Base-by-base conservation (phyloP, 2,797 vertebrate species). In the Acropternis orthonyx region DNA sequence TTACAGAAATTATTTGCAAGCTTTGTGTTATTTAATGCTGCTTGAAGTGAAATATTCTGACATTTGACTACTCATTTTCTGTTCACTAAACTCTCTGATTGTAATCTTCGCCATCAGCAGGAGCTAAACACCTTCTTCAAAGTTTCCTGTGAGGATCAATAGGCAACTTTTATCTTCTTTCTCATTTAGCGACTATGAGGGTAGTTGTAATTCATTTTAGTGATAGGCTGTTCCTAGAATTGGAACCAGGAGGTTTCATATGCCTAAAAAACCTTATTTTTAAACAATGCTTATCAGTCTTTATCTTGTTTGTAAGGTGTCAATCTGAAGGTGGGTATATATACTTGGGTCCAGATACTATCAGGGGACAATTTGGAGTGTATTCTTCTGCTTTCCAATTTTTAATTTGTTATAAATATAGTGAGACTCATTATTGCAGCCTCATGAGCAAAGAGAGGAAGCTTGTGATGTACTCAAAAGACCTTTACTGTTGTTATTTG, bases 61-160 rank as follows among this genome's bases (percentile, higher is more conserved):
- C 85, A 86, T 95, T 96, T 73, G 88, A 92, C 87, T 95, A 55
- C 77, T 95, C 52, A 88, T 96, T 97, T 97, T 95, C 96, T 96
- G 74, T 96, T 97, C 96, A 96, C 56, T 85, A 95, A 97, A 95
- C 81, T 91, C 67, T 87, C 79, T 95, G 95, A 95, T 97, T 96
- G 74, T 95, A 96, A 97, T 98, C 96, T 97, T 97, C 59, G 49
- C 85, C 79, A 92, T 94, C 97, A 97, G 95, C 95, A 93, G 92
- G 97, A 97, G 89, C 93, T 97, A 95, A 98, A 97, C 91, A 95
- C 94, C 84, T 96, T 94, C 95, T 93, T 97, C 95, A 89, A 92
- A 95, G 92, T 95, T 96, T 94, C 66, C 96, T 95, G 39, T 88
- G 88, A 90, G 90, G 93, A 95, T 90, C 89, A 95, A 78, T 90